phyloP scores from a whole-genome alignment of 2,113 vertebrate species.

The Ailurus styani region DNA sequence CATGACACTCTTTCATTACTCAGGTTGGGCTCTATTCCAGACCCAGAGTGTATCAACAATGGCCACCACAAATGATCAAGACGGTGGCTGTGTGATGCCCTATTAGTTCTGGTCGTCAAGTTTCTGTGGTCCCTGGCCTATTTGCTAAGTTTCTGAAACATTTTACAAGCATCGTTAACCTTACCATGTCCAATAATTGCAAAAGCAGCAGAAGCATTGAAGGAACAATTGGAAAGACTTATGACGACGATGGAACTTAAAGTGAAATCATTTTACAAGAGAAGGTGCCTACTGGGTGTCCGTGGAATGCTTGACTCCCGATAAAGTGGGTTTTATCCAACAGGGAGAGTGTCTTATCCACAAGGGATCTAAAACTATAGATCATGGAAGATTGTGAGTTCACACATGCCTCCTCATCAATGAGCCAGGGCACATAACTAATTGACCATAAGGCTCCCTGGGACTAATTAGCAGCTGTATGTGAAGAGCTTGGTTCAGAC shows the following conservation, averaged over 20 bases:
- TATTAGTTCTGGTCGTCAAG: background rate
- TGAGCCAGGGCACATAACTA: slow-evolving; percentile 44
- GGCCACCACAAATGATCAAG: background rate
- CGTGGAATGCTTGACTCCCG: background rate
- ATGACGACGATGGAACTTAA: background rate
- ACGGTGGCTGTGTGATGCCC: background rate
- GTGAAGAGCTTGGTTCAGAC: background rate
- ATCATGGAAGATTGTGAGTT: background rate
- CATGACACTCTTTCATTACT: background rate
- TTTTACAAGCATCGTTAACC: slow-evolving; percentile 46
- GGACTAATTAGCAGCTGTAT: slow-evolving; percentile 60
- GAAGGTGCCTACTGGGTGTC: background rate
- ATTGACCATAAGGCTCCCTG: slow-evolving; percentile 40
- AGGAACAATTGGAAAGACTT: background rate
- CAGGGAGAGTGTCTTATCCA: background rate
- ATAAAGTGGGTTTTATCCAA: background rate
- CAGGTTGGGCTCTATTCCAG: background rate
- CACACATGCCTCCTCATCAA: background rate
- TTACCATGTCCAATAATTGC: slow-evolving; percentile 15
- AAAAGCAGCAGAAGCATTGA: background rate
- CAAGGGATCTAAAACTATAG: background rate
- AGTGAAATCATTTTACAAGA: background rate
- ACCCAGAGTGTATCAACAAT: background rate
- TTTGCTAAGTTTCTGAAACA: background rate
- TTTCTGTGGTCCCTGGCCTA: slow-evolving; percentile 5